Conservation (phyloP, 2,888 invertebrate genomes). For the Ichneumon xanthorius region DNA sequence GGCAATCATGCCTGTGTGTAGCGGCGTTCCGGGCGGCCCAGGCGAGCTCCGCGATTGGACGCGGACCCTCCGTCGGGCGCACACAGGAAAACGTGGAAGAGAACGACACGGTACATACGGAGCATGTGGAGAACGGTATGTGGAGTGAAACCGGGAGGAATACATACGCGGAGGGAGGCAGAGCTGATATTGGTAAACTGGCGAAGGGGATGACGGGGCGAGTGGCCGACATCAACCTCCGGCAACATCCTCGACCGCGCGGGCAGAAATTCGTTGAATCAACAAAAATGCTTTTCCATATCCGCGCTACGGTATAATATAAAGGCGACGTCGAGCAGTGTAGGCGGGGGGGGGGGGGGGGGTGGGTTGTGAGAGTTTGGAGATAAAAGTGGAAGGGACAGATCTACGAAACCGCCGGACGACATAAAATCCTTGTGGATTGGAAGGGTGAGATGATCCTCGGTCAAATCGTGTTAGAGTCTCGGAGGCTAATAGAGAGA, state of each 20-base stretch:
- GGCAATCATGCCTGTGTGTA: constrained; percentile 75
- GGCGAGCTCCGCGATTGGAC: constrained; percentile 58
- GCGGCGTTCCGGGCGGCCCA: background rate
- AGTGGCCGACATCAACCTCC: constrained; percentile 43
- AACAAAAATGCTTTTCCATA: constrained; percentile 69
- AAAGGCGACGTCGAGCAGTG: background rate
- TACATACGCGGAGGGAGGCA: constrained; percentile 31
- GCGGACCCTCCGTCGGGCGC: constrained; percentile 41
- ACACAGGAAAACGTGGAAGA: constrained; percentile 43
- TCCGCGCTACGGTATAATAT: constrained; percentile 52
- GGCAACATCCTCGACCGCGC: constrained; percentile 41
- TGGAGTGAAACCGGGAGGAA: constrained; percentile 4
- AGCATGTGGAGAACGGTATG: constrained; percentile 4
- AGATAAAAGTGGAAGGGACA: constrained; percentile 47
- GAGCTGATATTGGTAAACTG: constrained; percentile 57
- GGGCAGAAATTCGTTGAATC: constrained; percentile 67
- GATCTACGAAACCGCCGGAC: constrained; percentile 25
- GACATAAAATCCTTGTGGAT: constrained; percentile 55
- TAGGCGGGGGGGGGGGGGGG: background rate
- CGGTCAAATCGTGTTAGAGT: constrained; percentile 66
- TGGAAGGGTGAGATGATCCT: constrained; percentile 50
- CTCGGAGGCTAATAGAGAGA: constrained; percentile 51
- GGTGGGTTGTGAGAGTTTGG: background rate
- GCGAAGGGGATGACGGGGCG: constrained; percentile 23
- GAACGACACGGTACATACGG: background rate